Base-by-base conservation (phyloP, 1,140 invertebrate genomes). In the Limonius californicus region DNA sequence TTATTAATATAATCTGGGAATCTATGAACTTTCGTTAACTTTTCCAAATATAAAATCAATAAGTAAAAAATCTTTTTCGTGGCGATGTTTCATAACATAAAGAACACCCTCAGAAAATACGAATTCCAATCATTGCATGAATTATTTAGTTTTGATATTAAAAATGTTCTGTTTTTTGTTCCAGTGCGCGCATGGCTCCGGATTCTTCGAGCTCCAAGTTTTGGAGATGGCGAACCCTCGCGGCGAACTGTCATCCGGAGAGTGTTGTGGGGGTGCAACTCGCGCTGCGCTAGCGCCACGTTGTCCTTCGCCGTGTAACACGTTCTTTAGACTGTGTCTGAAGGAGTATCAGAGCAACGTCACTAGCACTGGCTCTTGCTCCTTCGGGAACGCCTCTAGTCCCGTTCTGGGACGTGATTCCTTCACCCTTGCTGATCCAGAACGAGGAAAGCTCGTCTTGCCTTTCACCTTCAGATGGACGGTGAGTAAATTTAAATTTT, bases 401-500 rank as follows among this genome's bases (percentile, higher is more conserved):
- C 83, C 86, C 59, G 90, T 91, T 63, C 82, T 95, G 63, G 92
- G 91, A 70, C 88, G 87, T 59, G 93, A 92, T 77, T 90, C 90
- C 70, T 95, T 95, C 82, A 91, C 90, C 59, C 82, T 94, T 54
- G 83, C 85, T 64, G 89, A 92, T 77, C 89, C 89, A 23, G 83
- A 85, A 57, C 80, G 86, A 64, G 87, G 89, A 70, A 89, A 89
- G 69, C 83, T 94, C 60, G 85, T 89, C 68, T 80, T 94, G 70
- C 90, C 89, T 67, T 94, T 94, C 80, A 88, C 89, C 65, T 94
- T 94, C 78, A 84, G 91, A 77, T 94, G 91, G 91, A 93, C 91
- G 84, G 91, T 94, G 76, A 91, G 90, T 86, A 11, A 56, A 21
- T 57, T 42, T 55, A 12, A 39, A 39, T 39, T 39, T 39, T 9